Evolutionary conservation across 2,797 vertebrate species (phyloP).

Genomic region (Pangasius larnaudii): DNA sequence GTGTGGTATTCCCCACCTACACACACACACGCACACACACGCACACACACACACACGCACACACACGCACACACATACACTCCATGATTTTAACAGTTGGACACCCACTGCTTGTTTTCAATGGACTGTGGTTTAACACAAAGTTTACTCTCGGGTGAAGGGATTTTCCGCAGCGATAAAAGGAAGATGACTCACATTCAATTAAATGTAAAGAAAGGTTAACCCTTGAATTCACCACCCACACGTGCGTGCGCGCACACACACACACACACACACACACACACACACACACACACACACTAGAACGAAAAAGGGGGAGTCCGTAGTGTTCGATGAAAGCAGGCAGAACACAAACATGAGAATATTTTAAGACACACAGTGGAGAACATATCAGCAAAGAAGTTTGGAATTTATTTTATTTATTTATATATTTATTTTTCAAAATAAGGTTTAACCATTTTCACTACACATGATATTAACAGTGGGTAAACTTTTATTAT

Average conservation of each 20-base stretch:
- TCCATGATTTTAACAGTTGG: not conserved
- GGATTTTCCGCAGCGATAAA: slow-evolving; percentile 18
- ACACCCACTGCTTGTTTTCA: slow-evolving; percentile 10
- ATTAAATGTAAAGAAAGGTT: slow-evolving; percentile 14
- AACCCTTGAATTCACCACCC: no score
- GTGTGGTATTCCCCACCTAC: not conserved
- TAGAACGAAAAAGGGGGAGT: no score
- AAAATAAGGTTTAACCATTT: not conserved
- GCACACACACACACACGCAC: not conserved
- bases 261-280: not conserved
- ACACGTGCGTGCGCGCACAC: not conserved
- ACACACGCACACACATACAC: slow-evolving; percentile 1
- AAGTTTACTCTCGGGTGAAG: slow-evolving; percentile 17
- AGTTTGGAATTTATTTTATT: not conserved
- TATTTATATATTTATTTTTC: not conserved
- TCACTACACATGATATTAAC: not conserved
- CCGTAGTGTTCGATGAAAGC: not conserved
- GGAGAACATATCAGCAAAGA: not conserved
- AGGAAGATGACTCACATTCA: slow-evolving; percentile 12
- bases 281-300: not conserved
- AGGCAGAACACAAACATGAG: not conserved
- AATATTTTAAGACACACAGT: not conserved
- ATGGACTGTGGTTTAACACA: slow-evolving; percentile 24
- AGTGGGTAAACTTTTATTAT: not conserved
- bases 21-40: not conserved